Evolutionary conservation across 1,140 invertebrate genomes (phyloP).

Genomic region (Capitella teleta): DNA sequence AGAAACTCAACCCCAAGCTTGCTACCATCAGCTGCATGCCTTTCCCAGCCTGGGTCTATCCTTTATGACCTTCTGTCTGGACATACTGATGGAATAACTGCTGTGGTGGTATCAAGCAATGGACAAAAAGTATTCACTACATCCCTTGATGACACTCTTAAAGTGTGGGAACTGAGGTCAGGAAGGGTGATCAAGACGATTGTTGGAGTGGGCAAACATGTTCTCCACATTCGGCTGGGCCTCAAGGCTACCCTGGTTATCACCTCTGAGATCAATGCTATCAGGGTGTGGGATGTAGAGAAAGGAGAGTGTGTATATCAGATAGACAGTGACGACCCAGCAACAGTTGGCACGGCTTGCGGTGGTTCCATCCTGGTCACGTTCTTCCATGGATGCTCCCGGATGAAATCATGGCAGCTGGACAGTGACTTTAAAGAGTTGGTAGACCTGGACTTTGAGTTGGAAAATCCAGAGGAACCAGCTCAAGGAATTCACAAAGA

Average conservation of each 20-base stretch:
- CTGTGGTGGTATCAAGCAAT: slow-evolving; percentile 27
- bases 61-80: slow-evolving; percentile 33
- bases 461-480: slow-evolving; percentile 14
- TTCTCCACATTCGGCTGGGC: slow-evolving; percentile 21
- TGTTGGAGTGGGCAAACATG: slow-evolving; percentile 23
- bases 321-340: slow-evolving; percentile 26
- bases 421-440: slow-evolving; percentile 13
- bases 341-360: slow-evolving; percentile 21
- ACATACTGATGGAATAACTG: slow-evolving; percentile 32
- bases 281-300: slow-evolving; percentile 28
- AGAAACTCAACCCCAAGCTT: slow-evolving; percentile 25
- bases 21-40: slow-evolving; percentile 29
- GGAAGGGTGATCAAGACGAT: slow-evolving; percentile 32
- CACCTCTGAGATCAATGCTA: slow-evolving; percentile 24
- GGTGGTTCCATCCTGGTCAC: slow-evolving; percentile 27
- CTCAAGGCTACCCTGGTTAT: slow-evolving; percentile 21
- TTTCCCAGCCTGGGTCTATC: slow-evolving; percentile 31
- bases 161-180: slow-evolving; percentile 32
- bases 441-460: slow-evolving; percentile 16
- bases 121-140: slow-evolving; percentile 29
- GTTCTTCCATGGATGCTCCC: slow-evolving; percentile 30
- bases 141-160: slow-evolving; percentile 32
- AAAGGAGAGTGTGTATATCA: slow-evolving; percentile 18
- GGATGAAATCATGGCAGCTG: slow-evolving; percentile 29
- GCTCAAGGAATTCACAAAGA: slow-evolving; percentile 27